These are phyloP conservation scores for Pyrrhosoma nymphula DNA, from an alignment of 2,888 invertebrate genomes.

Conservation along the genomic window DNA sequence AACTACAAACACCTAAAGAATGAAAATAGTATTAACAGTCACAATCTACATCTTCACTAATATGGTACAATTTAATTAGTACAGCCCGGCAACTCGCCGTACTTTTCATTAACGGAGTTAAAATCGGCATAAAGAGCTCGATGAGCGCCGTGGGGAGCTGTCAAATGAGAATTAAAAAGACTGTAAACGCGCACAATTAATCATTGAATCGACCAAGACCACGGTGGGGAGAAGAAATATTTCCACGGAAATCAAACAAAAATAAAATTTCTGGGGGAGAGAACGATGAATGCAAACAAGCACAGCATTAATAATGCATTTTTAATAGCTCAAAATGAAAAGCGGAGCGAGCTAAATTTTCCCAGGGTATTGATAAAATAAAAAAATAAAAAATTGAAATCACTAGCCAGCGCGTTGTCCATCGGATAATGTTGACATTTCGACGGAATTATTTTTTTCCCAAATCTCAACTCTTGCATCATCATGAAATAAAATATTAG, in stretches of 20 bases:
- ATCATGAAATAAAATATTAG: neutral
- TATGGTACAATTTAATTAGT: no score
- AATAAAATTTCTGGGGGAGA: neutral
- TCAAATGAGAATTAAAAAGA: neutral
- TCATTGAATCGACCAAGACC: neutral
- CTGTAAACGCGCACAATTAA: neutral
- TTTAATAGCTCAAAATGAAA: constrained; percentile 1
- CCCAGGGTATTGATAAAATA: neutral
- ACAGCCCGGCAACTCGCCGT: neutral
- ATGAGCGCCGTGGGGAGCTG: neutral
- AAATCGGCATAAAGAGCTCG: neutral
- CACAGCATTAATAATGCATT: neutral
- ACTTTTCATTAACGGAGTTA: neutral
- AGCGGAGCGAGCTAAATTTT: neutral
- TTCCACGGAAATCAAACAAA: neutral
- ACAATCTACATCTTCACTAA: no score
- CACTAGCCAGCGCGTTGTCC: neutral
- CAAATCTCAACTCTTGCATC: neutral
- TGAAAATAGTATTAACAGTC: no score
- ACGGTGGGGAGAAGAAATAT: neutral
- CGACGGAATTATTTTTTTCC: neutral
- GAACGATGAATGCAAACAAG: neutral
- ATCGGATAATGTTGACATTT: constrained; percentile 18
- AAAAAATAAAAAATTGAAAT: neutral
- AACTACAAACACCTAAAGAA: no score